Conservation (phyloP, 2,797 vertebrate genomes). For the Gallinago stenura region DNA sequence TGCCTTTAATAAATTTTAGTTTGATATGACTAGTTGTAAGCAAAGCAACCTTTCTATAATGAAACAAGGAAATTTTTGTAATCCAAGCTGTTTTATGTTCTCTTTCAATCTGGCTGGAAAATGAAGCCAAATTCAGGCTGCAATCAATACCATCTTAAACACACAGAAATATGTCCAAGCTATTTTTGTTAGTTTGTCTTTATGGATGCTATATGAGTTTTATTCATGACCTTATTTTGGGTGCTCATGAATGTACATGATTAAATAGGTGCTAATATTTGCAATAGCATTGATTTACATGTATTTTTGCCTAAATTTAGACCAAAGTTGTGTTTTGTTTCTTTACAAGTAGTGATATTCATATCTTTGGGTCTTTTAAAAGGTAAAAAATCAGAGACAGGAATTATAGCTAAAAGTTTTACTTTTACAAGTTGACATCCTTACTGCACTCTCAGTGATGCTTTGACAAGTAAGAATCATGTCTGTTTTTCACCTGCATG, state of each 20-base stretch:
- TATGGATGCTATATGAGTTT: background rate
- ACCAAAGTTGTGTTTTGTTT: background rate
- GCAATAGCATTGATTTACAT: background rate
- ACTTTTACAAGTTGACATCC: background rate
- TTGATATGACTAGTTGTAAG: background rate
- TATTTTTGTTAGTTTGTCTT: background rate
- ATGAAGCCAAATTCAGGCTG: background rate
- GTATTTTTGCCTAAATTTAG: background rate
- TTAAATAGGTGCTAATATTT: background rate
- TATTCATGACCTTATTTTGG: background rate
- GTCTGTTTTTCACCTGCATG: background rate
- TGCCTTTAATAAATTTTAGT: background rate
- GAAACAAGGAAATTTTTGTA: background rate
- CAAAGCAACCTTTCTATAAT: background rate
- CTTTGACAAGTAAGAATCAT: background rate
- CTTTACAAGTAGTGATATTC: background rate
- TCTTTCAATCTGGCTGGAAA: background rate
- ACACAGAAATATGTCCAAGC: background rate
- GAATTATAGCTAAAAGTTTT: background rate
- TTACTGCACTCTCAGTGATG: background rate
- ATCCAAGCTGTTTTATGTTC: background rate
- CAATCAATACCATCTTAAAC: background rate
- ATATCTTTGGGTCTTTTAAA: background rate
- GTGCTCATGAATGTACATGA: background rate
- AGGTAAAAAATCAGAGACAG: background rate